Evolutionary conservation across 64 coral and sea anemone genomes (phyloP).

Genomic region (Astreopora myriophthalma): DNA sequence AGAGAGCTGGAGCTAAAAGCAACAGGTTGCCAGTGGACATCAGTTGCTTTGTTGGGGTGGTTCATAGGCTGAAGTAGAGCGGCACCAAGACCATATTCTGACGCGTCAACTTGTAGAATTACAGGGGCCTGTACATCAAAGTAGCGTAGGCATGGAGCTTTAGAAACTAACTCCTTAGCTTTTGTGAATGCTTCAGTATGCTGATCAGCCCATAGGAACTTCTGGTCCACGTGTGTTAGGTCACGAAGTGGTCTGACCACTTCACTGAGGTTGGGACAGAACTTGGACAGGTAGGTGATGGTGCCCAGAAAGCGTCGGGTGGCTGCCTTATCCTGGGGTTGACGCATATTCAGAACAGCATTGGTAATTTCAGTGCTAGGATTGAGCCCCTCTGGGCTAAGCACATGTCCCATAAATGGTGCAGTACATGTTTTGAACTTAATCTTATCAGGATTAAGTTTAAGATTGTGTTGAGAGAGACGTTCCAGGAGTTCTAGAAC

Average conservation of each 20-base stretch:
- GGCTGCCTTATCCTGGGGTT: slow-evolving; percentile 57
- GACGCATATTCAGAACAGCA: slow-evolving; percentile 42
- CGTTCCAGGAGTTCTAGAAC: slow-evolving; percentile 28
- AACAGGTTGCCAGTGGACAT: slow-evolving; percentile 44
- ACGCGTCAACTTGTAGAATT: slow-evolving; percentile 43
- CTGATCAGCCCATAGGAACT: slow-evolving; percentile 68
- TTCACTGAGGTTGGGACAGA: slow-evolving; percentile 63
- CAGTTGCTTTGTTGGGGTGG: background rate
- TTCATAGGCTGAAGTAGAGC: background rate
- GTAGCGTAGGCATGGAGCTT: slow-evolving; percentile 35
- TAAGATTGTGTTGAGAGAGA: slow-evolving; percentile 53
- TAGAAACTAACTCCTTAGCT: slow-evolving; percentile 57
- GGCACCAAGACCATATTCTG: slow-evolving; percentile 58
- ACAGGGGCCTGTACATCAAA: slow-evolving; percentile 28
- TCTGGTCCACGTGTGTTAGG: slow-evolving; percentile 45
- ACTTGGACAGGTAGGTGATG: slow-evolving; percentile 66
- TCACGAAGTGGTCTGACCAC: slow-evolving; percentile 43
- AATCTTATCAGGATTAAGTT: slow-evolving; percentile 65
- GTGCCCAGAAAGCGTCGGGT: slow-evolving; percentile 48
- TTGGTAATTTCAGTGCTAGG: background rate
- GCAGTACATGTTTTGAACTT: slow-evolving; percentile 56
- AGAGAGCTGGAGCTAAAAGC: slow-evolving; percentile 51
- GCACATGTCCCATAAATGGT: slow-evolving; percentile 9
- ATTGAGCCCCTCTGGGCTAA: no score
- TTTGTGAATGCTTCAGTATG: slow-evolving; percentile 62